Base-by-base conservation (phyloP, 30 jellyfish, hydroid and myxozoan species). In the Aurelia sp. region DNA sequence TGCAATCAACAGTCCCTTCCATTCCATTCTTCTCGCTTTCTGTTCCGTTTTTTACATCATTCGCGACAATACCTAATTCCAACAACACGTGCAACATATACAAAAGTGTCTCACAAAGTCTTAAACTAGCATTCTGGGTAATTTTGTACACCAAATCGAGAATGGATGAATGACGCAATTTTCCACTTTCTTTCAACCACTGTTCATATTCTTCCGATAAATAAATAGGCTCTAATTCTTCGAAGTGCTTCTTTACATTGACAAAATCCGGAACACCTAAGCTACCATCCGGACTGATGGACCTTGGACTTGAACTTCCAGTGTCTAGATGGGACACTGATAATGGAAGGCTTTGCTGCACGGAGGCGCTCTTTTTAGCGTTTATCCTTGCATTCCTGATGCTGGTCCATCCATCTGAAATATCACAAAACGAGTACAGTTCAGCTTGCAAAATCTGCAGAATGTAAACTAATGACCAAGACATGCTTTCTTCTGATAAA, bases 391-490 rank as follows among this genome's bases (percentile, higher is more conserved):
- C 68, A 70, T 82, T 63, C 13, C 81, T 53, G 5, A 19, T 11
- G 69, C 68, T 21, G 13, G 78, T 69, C 85, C 78, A 55, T 3
- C 74, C 35, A 13, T 82, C 91, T 1, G 78, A 47, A 10, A 37
- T 23, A 35, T 82, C 85, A 68, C 85, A 59, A 37, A 66, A 70
- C 60, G 71, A 44, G 44, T 51, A 48, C 55, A 81, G 35, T 27
- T 82, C 85, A 8, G 60, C 73, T 22, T 82, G 91, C 12, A 92
- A 86, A 44, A 88, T 60, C 65, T 82, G 85, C 51, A 73, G 89
- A 75, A 92, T 69, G 59, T 92, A 92, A 12, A 22, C 63, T 18
- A 92, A 65, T 4, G 86, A 89, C 98, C 98, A 92, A 12, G 86
- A 50, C 30, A 88, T 35, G 13, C 95, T 88, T 5, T 86, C 90